Evolutionary conservation across 2,113 vertebrate genomes (phyloP).

Genomic region (Gallinago jamesoni): DNA sequence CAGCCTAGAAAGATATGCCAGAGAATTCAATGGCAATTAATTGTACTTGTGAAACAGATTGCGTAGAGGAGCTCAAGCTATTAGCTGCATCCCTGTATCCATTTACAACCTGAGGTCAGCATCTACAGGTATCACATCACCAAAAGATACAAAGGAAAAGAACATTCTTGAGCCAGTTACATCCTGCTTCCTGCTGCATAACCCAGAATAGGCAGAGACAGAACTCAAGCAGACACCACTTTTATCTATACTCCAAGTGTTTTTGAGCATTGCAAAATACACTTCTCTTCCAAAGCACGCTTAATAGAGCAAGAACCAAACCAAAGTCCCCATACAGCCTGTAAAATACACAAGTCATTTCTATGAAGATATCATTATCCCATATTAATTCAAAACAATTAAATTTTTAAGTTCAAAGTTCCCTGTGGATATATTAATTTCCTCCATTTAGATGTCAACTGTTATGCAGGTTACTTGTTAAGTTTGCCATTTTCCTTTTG

Average conservation of each 20-base stretch:
- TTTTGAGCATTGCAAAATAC: neutral
- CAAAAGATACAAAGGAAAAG: neutral
- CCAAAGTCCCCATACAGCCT: neutral
- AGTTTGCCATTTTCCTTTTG: neutral
- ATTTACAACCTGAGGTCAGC: neutral
- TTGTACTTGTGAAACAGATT: neutral
- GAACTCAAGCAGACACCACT: fast-evolving
- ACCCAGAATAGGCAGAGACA: neutral
- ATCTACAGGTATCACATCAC: neutral
- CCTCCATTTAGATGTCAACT: neutral
- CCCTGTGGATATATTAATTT: neutral
- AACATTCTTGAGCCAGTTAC: neutral
- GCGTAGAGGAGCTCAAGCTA: neutral
- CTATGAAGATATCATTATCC: neutral
- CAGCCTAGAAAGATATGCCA: neutral
- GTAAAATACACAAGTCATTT: neutral
- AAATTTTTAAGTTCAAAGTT: neutral
- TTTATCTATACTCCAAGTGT: neutral
- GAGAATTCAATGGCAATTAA: neutral
- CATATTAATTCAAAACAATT: neutral
- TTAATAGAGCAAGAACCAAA: neutral
- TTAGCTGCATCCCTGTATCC: neutral
- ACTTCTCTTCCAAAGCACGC: neutral
- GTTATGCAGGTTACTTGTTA: neutral
- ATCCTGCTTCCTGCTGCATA: neutral